Percentiles rank a stretch among this genome's conserved stretches.
Evolutionary conservation across 1,140 invertebrate genomes (phyloP).

Genomic region (Aradophagus sp.): DNA sequence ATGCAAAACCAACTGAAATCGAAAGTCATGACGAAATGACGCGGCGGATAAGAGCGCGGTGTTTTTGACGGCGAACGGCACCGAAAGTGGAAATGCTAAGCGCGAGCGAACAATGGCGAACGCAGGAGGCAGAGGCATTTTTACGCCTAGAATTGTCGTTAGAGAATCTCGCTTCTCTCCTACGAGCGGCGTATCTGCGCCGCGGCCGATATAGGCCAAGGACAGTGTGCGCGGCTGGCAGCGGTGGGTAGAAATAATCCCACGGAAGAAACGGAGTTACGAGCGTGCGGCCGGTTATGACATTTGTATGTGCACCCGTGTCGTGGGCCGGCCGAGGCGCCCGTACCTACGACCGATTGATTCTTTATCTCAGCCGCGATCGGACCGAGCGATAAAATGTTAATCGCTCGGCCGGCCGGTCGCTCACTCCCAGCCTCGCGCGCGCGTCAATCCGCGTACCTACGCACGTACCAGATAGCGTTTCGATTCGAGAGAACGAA

Average conservation of each 20-base stretch:
- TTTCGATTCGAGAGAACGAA: not conserved
- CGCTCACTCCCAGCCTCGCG: constrained; percentile 2
- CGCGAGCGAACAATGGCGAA: constrained; percentile 44
- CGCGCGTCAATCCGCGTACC: constrained; percentile 25
- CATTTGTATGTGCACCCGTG: constrained; percentile 43
- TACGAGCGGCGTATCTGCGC: constrained; percentile 54
- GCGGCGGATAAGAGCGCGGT: constrained; percentile 13
- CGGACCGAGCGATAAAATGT: constrained; percentile 57
- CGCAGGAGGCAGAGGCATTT: constrained; percentile 47
- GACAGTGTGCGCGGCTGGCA: constrained; percentile 60
- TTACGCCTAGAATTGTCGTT: constrained; percentile 56
- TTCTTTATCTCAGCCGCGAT: constrained; percentile 55
- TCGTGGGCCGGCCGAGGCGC: constrained; percentile 44
- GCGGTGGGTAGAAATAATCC: constrained; percentile 64
- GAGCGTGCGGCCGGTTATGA: constrained; percentile 55
- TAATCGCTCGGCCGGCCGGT: constrained; percentile 49
- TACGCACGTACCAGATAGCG: constrained; percentile 27
- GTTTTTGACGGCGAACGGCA: constrained; percentile 30
- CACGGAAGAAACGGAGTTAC: constrained; percentile 60
- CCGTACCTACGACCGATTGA: constrained; percentile 53
- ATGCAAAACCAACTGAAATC: constrained; percentile 14
- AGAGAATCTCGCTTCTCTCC: constrained; percentile 58
- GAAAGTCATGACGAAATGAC: constrained; percentile 47
- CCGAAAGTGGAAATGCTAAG: constrained; percentile 56
- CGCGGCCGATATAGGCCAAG: constrained; percentile 62